phyloP scores from a whole-genome alignment of 1,140 invertebrate species.

The Zaprionus africanus region DNA sequence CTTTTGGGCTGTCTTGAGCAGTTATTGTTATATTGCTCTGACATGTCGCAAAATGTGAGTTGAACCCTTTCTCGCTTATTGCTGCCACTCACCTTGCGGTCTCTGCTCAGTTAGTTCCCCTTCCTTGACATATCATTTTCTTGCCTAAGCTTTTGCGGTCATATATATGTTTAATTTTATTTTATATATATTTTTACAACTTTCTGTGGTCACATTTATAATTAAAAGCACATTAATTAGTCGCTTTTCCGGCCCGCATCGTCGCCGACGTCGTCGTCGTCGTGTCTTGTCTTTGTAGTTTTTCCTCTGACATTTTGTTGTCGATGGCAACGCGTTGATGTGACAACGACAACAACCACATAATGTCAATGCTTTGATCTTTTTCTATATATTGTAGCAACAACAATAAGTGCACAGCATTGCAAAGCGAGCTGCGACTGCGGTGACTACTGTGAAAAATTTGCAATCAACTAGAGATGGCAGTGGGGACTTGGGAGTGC shows the following conservation, averaged over 20 bases:
- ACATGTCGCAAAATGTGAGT: constrained; percentile 57
- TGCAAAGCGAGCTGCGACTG: not conserved
- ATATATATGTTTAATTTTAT: constrained; percentile 12
- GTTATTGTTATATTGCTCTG: constrained; percentile 74
- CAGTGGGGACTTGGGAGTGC: not conserved
- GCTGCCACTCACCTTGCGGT: constrained; percentile 72
- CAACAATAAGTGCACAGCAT: constrained; percentile 33
- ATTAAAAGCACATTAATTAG: constrained; percentile 83
- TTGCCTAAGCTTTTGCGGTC: constrained; percentile 75
- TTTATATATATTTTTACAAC: constrained; percentile 21
- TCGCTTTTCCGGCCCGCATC: constrained; percentile 38
- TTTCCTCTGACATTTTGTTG: constrained; percentile 43
- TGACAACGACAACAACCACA: constrained; percentile 73
- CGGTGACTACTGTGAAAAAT: constrained; percentile 20
- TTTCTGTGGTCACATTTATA: constrained; percentile 56
- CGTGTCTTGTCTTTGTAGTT: constrained; percentile 61
- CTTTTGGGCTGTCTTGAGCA: constrained; percentile 82
- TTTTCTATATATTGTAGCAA: constrained; percentile 53
- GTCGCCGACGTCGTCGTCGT: not conserved
- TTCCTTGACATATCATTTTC: constrained; percentile 29
- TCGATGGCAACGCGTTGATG: constrained; percentile 78
- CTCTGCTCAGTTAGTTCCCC: not conserved
- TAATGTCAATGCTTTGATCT: constrained; percentile 68
- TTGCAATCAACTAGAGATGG: not conserved
- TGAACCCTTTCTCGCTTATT: constrained; percentile 44